A percentile compares a stretch with the other conserved stretches of the same genome.
phyloP scores from a whole-genome alignment of 2,113 vertebrate genomes.

The Pelodiscus sinensis region DNA sequence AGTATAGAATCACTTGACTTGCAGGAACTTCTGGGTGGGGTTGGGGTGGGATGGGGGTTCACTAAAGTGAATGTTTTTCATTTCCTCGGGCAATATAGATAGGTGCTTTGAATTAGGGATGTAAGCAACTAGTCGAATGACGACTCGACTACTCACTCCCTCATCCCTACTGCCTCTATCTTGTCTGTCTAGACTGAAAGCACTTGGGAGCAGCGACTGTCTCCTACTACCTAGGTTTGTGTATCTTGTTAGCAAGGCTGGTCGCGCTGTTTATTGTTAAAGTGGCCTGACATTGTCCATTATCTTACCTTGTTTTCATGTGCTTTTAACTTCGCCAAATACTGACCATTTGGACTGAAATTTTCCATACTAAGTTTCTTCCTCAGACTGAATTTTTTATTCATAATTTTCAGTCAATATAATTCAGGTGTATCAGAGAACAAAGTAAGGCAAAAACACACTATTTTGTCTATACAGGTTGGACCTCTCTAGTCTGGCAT shows the following conservation, averaged over 20 bases:
- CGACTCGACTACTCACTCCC: too few relatives aligned
- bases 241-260: not conserved
- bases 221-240: not conserved
- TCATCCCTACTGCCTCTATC: not conserved
- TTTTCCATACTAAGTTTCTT: not conserved
- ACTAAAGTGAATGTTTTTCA: not conserved
- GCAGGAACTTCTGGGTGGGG: accelerated
- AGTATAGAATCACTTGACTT: not conserved
- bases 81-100: not conserved
- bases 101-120: not conserved
- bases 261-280: not conserved
- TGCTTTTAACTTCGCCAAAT: not conserved
- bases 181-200: accelerated
- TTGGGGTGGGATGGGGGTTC: not conserved
- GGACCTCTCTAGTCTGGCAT: too few relatives aligned
- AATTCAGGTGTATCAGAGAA: not conserved
- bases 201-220: not conserved
- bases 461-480: accelerated
- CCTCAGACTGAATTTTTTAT: not conserved
- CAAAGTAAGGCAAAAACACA: not conserved
- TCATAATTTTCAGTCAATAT: not conserved
- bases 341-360: not conserved
- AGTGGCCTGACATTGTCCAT: not conserved
- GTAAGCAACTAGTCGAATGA: too few relatives aligned
- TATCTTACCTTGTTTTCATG: not conserved